Base-by-base conservation (phyloP, 2,888 invertebrate genomes). In the Ichneumon xanthorius region DNA sequence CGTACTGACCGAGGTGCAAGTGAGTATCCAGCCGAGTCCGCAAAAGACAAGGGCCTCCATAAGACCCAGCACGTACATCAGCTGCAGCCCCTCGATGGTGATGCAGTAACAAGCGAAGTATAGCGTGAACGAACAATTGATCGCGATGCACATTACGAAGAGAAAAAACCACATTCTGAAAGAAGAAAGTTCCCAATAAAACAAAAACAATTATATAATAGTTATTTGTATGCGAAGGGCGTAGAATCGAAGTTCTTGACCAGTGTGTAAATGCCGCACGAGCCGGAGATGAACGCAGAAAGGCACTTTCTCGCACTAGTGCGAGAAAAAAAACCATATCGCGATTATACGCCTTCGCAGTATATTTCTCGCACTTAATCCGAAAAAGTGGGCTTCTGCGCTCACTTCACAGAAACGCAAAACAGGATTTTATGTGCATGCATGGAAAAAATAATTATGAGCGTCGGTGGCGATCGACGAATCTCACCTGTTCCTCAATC, bases 151-250 rank as follows among this genome's bases (percentile, higher is more conserved):
- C 95, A 97, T 96, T 0, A 98, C 97, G 93, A 98, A 98, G 79
- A 98, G 94, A 93, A 98, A 97, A 95, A 98, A 98, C 98, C 98
- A 98, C 95, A 98, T 97, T 91, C 98, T 96, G 94, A 71, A 94
- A 94, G 37, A 80, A 73, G 72, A 76, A 11, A 63, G 65, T 14
- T 76, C n/a, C 70, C 70, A 30, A 72, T 63, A 45, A 33, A 63
- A 26, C 16, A 40, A 37, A 9, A 9, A 14, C 26, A 22, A 72
- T 11, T 37, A 67, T 11, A 9, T 40, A 11, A 40, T 11, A 40
- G 40, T 40, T 40, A 40, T 11, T 40, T 11, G 40, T 40, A 40
- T 11, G 40, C 3, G 3, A 40, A 40, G 11, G 40, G 2, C 2
- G 3, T 40, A 40, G 40, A 11, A 40, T 1, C 3, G 11, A 11